Conservation (phyloP, 2,113 vertebrate species). For the Charadrius vociferus region DNA sequence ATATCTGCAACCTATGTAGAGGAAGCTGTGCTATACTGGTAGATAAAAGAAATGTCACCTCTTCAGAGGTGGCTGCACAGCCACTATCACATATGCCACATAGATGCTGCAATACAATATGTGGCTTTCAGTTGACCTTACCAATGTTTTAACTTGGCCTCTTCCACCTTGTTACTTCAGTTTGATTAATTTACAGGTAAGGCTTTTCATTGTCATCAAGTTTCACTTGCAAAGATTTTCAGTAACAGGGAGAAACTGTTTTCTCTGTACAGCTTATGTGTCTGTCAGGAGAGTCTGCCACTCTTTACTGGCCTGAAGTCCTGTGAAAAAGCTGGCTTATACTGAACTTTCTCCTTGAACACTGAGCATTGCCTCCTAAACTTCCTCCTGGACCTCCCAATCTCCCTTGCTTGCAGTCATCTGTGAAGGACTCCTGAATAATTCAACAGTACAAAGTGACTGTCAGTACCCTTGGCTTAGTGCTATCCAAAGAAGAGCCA, state of each 20-base stretch:
- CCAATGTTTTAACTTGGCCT: neutral
- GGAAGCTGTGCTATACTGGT: neutral
- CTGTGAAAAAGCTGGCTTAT: neutral
- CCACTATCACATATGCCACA: neutral
- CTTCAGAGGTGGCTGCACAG: neutral
- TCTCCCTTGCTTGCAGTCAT: neutral
- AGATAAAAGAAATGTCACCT: neutral
- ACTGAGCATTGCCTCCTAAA: neutral
- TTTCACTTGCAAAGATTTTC: neutral
- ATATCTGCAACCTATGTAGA: neutral
- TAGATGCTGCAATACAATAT: neutral
- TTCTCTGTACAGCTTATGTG: neutral
- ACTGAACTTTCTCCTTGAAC: neutral
- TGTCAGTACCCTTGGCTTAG: neutral
- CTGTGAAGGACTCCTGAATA: conserved; percentile 47
- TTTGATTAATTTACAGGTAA: neutral
- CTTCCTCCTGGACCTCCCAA: neutral
- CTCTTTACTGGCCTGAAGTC: neutral
- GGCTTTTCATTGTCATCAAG: neutral
- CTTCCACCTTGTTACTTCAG: neutral
- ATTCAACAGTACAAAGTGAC: neutral
- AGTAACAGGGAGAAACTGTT: neutral
- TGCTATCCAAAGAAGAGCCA: neutral
- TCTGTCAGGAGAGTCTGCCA: neutral
- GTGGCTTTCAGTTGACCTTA: neutral